Base-by-base conservation (phyloP, 2,113 vertebrate species). In the Eidolon helvum region DNA sequence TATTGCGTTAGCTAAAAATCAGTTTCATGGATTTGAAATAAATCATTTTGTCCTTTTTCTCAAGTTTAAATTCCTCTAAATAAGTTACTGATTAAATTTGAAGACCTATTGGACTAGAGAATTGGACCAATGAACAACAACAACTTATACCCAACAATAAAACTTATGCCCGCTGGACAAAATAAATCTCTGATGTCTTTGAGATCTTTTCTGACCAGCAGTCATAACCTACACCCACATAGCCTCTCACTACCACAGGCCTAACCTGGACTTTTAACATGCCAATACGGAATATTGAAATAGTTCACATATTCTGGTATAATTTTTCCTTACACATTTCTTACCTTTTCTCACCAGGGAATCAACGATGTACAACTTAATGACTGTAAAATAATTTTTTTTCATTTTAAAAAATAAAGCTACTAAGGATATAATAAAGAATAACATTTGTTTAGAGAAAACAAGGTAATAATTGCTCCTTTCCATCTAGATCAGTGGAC, bases 351-450 rank as follows among this genome's bases (percentile, higher is more conserved):
- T 96, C 71, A 87, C 38, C 55, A 83, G 61, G 77, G 30, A 91
- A 95, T 18, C 35, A 94, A 40, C 53, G 95, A 48, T 87, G 45
- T 92, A 45, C 10, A 80, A 96, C 95, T 91, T 61, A 86, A 53
- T 87, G 18, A 88, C 88, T 92, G 71, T n/a, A 94, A 93, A 96
- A 84, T 90, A 45, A 97, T 55, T 28, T 61, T 57, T 79, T 55
- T 88, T 61, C 88, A 38, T 77, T 93, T 89, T 69, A 90, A 95
- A 93, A 92, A 96, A 71, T 90, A 94, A 61, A 88, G 12, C 8
- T 88, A 63, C 59, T 96, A 19, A 96, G 82, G 86, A 75, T 53
- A 94, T 45, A 96, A 92, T 84, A 94, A 95, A 96, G 30, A 94
- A 61, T 69, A 90, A 66, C 28, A 50, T 94, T 86, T 94, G 26